Evolutionary conservation across 2,113 vertebrate genomes (phyloP).

Genomic region (Chlamydotis undulata): DNA sequence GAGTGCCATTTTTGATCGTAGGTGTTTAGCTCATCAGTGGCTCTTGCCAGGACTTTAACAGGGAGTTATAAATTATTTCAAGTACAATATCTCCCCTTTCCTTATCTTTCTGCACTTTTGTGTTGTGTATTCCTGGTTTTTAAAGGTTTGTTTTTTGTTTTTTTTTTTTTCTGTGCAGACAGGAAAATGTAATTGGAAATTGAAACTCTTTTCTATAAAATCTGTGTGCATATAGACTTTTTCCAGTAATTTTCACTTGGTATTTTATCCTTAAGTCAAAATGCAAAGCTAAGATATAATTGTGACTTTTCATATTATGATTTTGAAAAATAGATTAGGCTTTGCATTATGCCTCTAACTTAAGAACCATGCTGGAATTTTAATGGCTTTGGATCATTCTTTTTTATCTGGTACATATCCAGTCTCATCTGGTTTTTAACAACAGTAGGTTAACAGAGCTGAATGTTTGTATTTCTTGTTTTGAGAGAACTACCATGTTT

Average conservation of each 20-base stretch:
- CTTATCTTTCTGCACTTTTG: neutral
- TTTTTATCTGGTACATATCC: neutral
- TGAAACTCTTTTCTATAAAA: neutral
- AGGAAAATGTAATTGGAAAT: neutral
- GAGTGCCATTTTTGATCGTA: neutral
- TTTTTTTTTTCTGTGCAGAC: neutral
- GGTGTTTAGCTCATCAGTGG: neutral
- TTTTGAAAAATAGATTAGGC: neutral
- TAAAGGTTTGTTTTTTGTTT: neutral
- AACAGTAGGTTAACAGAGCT: neutral
- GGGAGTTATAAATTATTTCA: neutral
- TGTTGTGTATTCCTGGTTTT: neutral
- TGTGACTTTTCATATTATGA: neutral
- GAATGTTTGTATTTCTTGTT: neutral
- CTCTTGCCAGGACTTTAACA: neutral
- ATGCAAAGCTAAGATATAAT: neutral
- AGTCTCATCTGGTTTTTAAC: neutral
- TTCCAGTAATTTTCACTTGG: neutral
- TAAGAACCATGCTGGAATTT: neutral
- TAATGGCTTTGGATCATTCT: neutral
- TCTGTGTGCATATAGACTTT: neutral
- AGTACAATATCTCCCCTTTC: neutral
- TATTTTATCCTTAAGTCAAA: neutral
- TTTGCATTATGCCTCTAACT: neutral
- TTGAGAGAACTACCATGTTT: neutral